A percentile compares a stretch with the other conserved stretches of the same genome.
These are phyloP conservation scores for Tiaroga cobitis DNA, from an alignment of 2,797 vertebrate genomes.

Conservation along the genomic window DNA sequence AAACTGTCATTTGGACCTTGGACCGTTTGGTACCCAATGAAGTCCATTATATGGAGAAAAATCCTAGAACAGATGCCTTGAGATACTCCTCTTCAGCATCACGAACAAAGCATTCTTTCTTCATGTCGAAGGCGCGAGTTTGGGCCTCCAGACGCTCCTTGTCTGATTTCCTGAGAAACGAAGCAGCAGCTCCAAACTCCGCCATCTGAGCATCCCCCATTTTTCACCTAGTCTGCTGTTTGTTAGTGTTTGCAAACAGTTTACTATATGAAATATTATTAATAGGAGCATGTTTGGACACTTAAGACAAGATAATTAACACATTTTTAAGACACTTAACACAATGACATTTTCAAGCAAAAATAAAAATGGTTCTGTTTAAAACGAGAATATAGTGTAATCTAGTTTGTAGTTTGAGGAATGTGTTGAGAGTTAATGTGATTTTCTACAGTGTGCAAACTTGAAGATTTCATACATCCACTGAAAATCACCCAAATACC, in stretches of 20 bases:
- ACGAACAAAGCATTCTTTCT: constrained; percentile 65
- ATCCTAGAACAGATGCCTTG: constrained; percentile 80
- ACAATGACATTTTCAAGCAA: neutral
- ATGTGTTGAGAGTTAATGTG: neutral
- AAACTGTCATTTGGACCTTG: too few relatives aligned
- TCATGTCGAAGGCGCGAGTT: constrained; percentile 55
- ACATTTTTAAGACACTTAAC: neutral
- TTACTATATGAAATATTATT: neutral
- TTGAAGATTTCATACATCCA: neutral
- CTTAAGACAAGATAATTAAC: neutral
- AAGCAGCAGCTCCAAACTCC: constrained; percentile 81
- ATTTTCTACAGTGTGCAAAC: neutral
- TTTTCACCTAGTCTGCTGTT: neutral
- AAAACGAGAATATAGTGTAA: neutral
- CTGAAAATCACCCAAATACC: neutral
- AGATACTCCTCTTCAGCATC: constrained; percentile 83
- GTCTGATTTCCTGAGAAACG: constrained; percentile 85
- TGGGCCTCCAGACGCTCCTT: constrained; percentile 85
- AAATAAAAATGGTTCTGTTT: neutral
- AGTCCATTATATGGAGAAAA: too few relatives aligned
- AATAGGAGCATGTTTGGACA: neutral
- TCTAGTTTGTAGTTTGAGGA: neutral
- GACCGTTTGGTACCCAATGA: too few relatives aligned
- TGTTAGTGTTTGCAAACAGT: neutral
- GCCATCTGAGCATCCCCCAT: constrained; percentile 77